Base-by-base conservation (phyloP, 2,888 invertebrate genomes). In the Tromatobia lineatoria region DNA sequence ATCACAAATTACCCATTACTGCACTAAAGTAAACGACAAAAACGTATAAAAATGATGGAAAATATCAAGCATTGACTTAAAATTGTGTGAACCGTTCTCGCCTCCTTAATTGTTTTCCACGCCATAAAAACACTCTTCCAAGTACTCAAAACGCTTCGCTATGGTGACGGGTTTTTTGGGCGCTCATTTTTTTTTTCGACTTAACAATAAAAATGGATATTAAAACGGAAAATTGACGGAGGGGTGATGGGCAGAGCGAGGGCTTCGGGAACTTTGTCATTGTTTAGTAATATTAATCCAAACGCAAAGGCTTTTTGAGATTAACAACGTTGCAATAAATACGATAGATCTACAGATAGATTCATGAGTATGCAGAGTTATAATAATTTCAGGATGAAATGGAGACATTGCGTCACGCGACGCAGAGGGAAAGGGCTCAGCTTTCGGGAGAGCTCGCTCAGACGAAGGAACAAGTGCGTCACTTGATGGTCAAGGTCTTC, bases 381-480 rank as follows among this genome's bases (percentile, higher is more conserved):
- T 54, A 67, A 80, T 86, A 70, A 82, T 94, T 94, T 80, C 94
- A 98, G 96, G 98, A 98, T 91, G 97, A 98, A 90, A 94, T 97
- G 90, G 97, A 98, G 91, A 95, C 96, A 3, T 93, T 96, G 52
- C 95, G 97, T 0, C 96, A 97, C 87, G 96, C 96, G 13, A 96
- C 96, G 89, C 96, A 97, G 67, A 95, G 96, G 54, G 97, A 97
- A 91, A 95, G 96, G 77, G 95, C 96, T 18, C 95, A 96, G 86
- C 93, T 97, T 80, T 95, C 96, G 15, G 96, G 96, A 25, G 96
- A 96, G 76, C 93, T 97, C 83, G 96, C 97, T n/a, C 95, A 95
- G 87, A 96, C 96, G 6, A 96, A 97, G 89, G 97, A 97, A 89
- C 96, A 97, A 88, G 96, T 96, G 34, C 95, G 96, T 0, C 97